Base-by-base conservation (phyloP, 2,888 invertebrate species). In the Troides aeacus region DNA sequence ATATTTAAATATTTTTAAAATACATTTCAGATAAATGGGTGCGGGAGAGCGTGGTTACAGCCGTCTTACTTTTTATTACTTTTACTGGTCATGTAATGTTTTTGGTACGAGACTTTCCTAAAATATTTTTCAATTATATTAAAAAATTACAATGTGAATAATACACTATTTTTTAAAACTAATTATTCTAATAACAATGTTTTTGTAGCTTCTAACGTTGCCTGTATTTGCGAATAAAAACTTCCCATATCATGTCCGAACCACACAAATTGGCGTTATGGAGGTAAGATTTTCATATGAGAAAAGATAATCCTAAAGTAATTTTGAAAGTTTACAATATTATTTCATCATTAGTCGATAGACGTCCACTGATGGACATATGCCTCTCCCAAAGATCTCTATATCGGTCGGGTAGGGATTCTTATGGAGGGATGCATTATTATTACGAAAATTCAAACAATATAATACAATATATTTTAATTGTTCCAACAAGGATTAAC, bases 161-260 rank as follows among this genome's bases (percentile, higher is more conserved):
- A 42, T 60, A 12, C 18, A 18, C 0, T 30, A 56, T 18, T 57
- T 6, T 18, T 64, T 57, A n/a, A 39, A 39, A 39, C 10, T 36
- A 17, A 21, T 93, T 6, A 50, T 17, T 50, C 10, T 50, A 50
- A 50, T 17, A 18, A 15, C 10, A 17, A 12, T 50, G 17, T 17
- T 5, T 15, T 62, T 62, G 21, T 87, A 97, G 97, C 86, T 96
- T 70, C 83, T 98, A 69, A 97, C 97, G 0, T 90, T 97, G 80
- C 98, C 98, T 3, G 95, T 96, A 1, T 95, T 96, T 71, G 97
- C 97, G 0, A 98, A 98, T 82, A 96, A 95, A 79, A 97, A 97
- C 81, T 98, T 98, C 79, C 98, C 98, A 0, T 98, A 97, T 84
- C 98, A 98, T 83, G 97, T 98, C 42, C 90, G 97, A 66, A 97